phyloP scores from a whole-genome alignment of 2,888 invertebrate genomes.

The Hybos culiciformis region DNA sequence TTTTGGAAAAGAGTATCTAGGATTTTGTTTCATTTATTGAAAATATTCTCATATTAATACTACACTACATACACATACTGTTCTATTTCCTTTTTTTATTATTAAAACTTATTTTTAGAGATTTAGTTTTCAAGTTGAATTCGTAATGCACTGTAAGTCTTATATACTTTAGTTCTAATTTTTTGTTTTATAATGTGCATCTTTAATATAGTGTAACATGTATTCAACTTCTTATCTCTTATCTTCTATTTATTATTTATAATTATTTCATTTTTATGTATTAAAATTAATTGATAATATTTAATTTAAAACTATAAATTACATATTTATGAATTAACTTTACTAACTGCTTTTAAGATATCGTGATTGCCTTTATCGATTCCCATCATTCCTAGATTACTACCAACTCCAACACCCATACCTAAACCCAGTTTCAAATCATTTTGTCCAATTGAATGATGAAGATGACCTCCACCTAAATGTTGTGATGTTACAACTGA shows the following conservation, averaged over 20 bases:
- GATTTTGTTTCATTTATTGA: too few species aligned
- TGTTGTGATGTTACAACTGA: constrained; percentile 35
- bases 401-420: constrained; percentile 31
- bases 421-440: constrained; percentile 36
- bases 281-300: constrained; percentile 6
- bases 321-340: constrained; percentile 35
- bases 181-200: too few species aligned
- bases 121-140: too few species aligned
- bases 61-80: too few species aligned
- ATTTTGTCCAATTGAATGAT: constrained; percentile 36
- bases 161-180: too few species aligned
- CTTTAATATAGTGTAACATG: too few species aligned
- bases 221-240: too few species aligned
- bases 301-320: constrained; percentile 11
- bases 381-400: constrained; percentile 37
- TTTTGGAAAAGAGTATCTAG: too few species aligned
- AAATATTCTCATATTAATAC: too few species aligned
- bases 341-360: constrained; percentile 36
- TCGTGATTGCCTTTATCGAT: constrained; percentile 36
- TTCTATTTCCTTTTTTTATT: too few species aligned
- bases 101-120: too few species aligned
- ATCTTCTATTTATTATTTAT: neutral
- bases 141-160: too few species aligned
- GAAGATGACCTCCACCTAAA: constrained; percentile 27
- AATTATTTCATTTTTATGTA: neutral